Conservation (phyloP, 2,888 invertebrate species). For the Pollenia labialis region DNA sequence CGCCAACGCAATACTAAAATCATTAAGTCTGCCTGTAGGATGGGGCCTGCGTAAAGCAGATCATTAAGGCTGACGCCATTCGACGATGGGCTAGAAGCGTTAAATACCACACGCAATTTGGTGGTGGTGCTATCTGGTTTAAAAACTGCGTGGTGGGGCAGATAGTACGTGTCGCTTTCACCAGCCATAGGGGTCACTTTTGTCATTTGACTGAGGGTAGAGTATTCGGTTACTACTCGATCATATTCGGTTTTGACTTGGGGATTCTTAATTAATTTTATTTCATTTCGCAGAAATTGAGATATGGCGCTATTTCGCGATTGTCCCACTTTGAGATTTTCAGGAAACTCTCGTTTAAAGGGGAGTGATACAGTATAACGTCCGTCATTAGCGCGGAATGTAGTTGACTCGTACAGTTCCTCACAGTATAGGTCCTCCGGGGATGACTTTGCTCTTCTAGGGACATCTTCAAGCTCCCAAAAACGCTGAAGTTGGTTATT, state of each 20-base stretch:
- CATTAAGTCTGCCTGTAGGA: background rate
- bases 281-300: conserved; percentile 21
- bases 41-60: background rate
- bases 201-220: conserved; percentile 13
- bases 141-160: conserved; percentile 5
- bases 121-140: conserved; percentile 28
- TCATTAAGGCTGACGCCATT: no score
- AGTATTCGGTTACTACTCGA: background rate
- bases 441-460: background rate
- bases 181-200: background rate
- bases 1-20: conserved; percentile 4
- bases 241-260: conserved; percentile 8
- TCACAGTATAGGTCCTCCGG: conserved; percentile 22
- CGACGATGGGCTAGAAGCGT: no score
- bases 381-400: background rate
- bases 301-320: background rate
- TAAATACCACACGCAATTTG: background rate
- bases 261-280: background rate
- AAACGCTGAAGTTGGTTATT: background rate
- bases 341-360: background rate
- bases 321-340: background rate
- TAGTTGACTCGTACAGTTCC: conserved; percentile 5
- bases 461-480: background rate
- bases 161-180: background rate
- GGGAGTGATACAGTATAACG: conserved; percentile 23